Evolutionary conservation across 2,797 vertebrate species (phyloP).

Genomic region (Perdix hodgsoniae): DNA sequence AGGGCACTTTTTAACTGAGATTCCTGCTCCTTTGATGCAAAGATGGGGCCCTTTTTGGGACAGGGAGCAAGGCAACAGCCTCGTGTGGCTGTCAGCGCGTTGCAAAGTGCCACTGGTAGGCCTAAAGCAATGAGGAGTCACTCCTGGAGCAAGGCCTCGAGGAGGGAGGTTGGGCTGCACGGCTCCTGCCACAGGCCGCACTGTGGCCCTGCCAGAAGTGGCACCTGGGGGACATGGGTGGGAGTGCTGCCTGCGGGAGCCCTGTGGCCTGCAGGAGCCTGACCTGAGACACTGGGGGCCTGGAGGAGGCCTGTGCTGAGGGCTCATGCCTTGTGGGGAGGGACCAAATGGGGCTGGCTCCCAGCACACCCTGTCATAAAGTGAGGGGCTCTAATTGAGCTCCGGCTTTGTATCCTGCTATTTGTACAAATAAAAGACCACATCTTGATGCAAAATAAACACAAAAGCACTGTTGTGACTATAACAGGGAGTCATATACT

Average conservation of each 20-base stretch:
- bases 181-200: neutral
- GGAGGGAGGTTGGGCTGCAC: neutral
- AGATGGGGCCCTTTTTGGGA: accelerated
- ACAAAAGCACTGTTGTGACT: conserved; percentile 88
- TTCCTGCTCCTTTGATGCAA: neutral
- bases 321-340: conserved; percentile 36
- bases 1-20: neutral
- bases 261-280: neutral
- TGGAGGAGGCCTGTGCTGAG: neutral
- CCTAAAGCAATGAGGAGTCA: accelerated
- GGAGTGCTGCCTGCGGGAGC: neutral
- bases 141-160: neutral
- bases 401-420: conserved; percentile 81
- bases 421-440: conserved; percentile 87
- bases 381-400: conserved; percentile 79
- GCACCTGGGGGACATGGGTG: conserved; percentile 1
- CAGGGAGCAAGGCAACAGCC: neutral
- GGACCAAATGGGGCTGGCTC: conserved; percentile 39
- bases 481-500: conserved; percentile 89
- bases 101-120: neutral
- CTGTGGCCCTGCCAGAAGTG: neutral
- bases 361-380: conserved; percentile 71
- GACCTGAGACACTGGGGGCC: neutral
- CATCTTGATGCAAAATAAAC: conserved; percentile 87
- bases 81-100: neutral